Evolutionary conservation across 2,797 vertebrate genomes (phyloP), one percentile per base, ranked within the genome.

Genomic region (Hapalemur alaotrensis): DNA sequence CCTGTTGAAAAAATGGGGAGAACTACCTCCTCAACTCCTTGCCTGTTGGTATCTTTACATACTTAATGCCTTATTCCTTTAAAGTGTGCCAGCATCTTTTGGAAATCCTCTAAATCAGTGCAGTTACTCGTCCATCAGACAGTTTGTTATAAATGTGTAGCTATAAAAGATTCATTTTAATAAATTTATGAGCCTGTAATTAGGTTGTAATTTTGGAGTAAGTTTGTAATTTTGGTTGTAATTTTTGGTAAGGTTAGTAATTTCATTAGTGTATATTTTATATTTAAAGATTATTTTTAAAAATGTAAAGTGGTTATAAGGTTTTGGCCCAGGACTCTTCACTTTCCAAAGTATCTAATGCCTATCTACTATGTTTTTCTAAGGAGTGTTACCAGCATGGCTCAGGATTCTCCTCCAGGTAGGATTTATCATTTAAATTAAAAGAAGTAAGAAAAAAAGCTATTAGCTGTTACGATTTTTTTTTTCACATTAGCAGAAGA

Each of bases 221-320:
- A 87, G 38, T 38, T 38, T 38, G 38, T 38, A 38, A 38, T 38
- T 38, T 38, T 38, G 38, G 38, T 38, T 38, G 38, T 38, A 38
- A 38, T 38, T 57, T 93, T 92, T 17, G 23, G 69, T 86, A 89
- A 93, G 95, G 50, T 69, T 30, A 78, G 32, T 94, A n/a, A 83
- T 96, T 96, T 94, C 81, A 75, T 91, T 83, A 83, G 18, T 76
- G 30, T 86, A 20, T 79, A 35, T 96, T 88, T 96, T 95, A 38
- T 89, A 52, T 90, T 88, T 92, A 86, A 72, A 35, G 59, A 38
- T 81, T 73, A 63, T 69, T 79, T 95, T 17, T 5, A 57, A 79
- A 92, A 92, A 52, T 10, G 10, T 79, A 57, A 86, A 86, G 54
- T 50, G 32, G 6, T 76, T 92, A 5, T 28, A n/a, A 61, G 7